A percentile compares a stretch with the other conserved stretches of the same genome.
Conservation (phyloP, 2,113 vertebrate species). For the Candoia aspera region DNA sequence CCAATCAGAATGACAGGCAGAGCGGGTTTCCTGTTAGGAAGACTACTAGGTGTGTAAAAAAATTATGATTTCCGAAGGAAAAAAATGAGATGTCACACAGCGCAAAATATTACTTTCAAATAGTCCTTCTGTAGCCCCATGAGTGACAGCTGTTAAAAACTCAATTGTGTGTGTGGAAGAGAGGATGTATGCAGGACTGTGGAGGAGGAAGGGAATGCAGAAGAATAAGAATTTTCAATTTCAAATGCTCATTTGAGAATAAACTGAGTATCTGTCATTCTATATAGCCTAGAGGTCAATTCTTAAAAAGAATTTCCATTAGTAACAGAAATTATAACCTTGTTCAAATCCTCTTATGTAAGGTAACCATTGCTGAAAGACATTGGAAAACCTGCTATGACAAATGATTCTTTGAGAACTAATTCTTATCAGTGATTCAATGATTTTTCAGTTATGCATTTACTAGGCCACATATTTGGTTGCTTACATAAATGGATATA, state of each 20-base stretch:
- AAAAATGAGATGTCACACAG: constrained; percentile 86
- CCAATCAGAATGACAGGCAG: constrained; percentile 88
- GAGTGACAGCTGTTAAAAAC: constrained; percentile 82
- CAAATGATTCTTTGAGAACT: constrained; percentile 50
- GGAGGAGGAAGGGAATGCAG: constrained; percentile 52
- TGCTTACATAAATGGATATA: background rate
- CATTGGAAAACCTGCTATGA: constrained; percentile 51
- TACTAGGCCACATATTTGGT: background rate
- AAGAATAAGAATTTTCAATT: constrained; percentile 73
- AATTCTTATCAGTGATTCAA: constrained; percentile 48
- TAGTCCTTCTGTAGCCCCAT: constrained; percentile 73
- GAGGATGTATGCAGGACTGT: constrained; percentile 68
- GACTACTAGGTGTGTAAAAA: constrained; percentile 88
- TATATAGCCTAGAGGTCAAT: constrained; percentile 76
- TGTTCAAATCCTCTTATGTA: constrained; percentile 76
- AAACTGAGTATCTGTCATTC: constrained; percentile 78
- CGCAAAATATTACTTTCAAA: constrained; percentile 91
- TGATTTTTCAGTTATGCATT: constrained; percentile 53
- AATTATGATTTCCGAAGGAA: constrained; percentile 86
- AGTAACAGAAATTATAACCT: constrained; percentile 76
- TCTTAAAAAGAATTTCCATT: constrained; percentile 79
- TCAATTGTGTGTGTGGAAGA: constrained; percentile 73
- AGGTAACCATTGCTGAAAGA: constrained; percentile 59
- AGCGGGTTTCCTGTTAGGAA: constrained; percentile 79
- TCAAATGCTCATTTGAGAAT: constrained; percentile 74